These are phyloP conservation scores for Agrochola macilenta DNA, from an alignment of 2,888 invertebrate species.

Conservation along the genomic window DNA sequence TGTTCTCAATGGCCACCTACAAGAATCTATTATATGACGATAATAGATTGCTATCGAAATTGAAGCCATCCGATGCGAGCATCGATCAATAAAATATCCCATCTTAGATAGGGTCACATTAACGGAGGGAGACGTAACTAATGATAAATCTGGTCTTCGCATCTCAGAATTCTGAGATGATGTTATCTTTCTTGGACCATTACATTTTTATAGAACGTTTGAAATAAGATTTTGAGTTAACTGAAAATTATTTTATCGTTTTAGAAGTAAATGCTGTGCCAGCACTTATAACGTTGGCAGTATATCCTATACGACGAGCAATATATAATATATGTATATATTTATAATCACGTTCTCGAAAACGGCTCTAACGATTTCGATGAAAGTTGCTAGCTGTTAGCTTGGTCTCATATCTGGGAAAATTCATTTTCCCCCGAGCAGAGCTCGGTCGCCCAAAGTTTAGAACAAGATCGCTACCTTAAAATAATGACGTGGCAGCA, in stretches of 20 bases:
- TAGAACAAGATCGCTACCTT: no score
- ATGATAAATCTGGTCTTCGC: conserved; percentile 40
- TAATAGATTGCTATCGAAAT: conserved; percentile 57
- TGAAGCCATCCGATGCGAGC: conserved; percentile 38
- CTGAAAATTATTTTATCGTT: not conserved
- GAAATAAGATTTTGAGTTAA: not conserved
- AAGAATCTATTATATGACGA: conserved; percentile 52
- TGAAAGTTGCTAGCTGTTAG: no score
- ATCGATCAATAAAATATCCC: conserved; percentile 48
- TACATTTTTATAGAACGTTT: conserved; percentile 24
- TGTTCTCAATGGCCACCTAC: conserved; percentile 33
- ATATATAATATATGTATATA: no score
- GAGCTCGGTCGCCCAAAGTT: no score
- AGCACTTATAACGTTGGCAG: not conserved
- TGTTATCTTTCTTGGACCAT: conserved; percentile 27
- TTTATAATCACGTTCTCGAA: no score
- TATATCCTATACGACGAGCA: not conserved
- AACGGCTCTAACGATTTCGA: no score
- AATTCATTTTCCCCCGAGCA: no score
- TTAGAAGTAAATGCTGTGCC: not conserved
- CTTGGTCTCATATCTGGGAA: no score
- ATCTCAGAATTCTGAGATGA: conserved; percentile 44
- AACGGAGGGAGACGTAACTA: conserved; percentile 33
- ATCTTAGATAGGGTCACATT: conserved; percentile 50
- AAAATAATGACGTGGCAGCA: no score